Base-by-base conservation (phyloP, 1,140 invertebrate species). In the Triops cancriformis region DNA sequence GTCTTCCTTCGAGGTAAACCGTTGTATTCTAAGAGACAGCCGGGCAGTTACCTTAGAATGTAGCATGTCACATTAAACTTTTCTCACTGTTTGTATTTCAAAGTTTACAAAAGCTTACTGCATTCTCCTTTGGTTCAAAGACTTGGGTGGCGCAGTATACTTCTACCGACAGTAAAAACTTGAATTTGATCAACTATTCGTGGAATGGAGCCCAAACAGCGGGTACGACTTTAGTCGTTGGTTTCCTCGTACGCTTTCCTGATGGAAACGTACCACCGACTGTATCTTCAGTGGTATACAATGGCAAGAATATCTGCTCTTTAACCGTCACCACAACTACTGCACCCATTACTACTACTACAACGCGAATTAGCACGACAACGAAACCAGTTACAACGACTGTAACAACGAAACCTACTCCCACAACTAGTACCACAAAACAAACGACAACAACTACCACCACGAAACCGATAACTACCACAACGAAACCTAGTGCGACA, bases 251-350 rank as follows among this genome's bases (percentile, higher is more conserved):
- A n/a, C 51, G 26, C 42, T 72, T 42, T 14, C 42, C 76, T 3
- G 27, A 72, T 78, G 10, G 41, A 1, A 78, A 1, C 18, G 0
- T 26, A 5, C 26, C 77, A 1, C 77, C 77, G 11, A 51, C 18
- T 6, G 51, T 78, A 6, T 27, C 28, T 27, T 42, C 18, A 14
- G 72, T 78, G 0, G 27, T 14, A 5, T 78, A 74, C 18, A 78
- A 78, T 76, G 77, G 77, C 31, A 31, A n/a, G 6, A 41, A 77
- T 28, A 27, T 78, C 37, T 78, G 77, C 42, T 77, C n/a, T 18
- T n/a, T 26, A n/a, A 72, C 64, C 26, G 3, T 3, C 64, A 72
- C n/a, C n/a, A 18, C 64, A n/a, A n/a, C n/a, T n/a, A n/a, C n/a
- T n/a, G n/a, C n/a, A n/a, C n/a, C n/a, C n/a, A n/a, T n/a, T n/a